Conservation (phyloP, 2,797 vertebrate genomes). For the Anguilla marmorata region DNA sequence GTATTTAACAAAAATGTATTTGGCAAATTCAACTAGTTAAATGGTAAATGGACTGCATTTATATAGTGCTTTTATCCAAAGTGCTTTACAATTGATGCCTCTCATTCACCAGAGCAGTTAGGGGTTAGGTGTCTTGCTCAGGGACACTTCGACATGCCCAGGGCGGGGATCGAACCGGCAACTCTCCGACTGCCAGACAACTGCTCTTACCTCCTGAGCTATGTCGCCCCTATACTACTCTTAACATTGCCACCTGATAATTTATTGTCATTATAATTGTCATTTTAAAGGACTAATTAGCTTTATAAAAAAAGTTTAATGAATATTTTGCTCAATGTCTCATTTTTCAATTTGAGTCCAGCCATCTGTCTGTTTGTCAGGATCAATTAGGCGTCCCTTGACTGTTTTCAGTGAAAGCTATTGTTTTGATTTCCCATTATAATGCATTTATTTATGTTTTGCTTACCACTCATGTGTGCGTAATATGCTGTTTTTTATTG, state of each 20-base stretch:
- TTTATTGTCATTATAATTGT: not conserved
- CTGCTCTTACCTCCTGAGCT: no score
- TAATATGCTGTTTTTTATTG: constrained; percentile 66
- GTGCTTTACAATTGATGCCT: no score
- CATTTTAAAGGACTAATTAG: not conserved
- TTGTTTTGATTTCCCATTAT: constrained; percentile 30
- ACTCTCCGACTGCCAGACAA: no score
- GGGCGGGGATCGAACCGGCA: no score
- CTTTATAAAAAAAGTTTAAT: not conserved
- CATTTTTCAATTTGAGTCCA: not conserved
- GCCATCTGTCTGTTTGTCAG: not conserved
- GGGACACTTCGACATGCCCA: no score
- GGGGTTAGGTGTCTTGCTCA: no score
- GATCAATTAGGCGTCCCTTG: constrained; percentile 16
- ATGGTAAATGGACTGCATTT: no score
- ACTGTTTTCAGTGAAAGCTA: not conserved
- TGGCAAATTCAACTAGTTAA: not conserved
- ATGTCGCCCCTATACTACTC: not conserved
- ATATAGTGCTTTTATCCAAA: no score
- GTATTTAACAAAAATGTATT: not conserved
- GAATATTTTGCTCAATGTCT: not conserved
- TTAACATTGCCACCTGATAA: not conserved
- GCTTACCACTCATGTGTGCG: constrained; percentile 56
- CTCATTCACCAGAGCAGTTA: no score
- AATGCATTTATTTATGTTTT: constrained; percentile 47